Evolutionary conservation across 2,888 invertebrate genomes (phyloP).

Genomic region (Hanleya hanleyi): DNA sequence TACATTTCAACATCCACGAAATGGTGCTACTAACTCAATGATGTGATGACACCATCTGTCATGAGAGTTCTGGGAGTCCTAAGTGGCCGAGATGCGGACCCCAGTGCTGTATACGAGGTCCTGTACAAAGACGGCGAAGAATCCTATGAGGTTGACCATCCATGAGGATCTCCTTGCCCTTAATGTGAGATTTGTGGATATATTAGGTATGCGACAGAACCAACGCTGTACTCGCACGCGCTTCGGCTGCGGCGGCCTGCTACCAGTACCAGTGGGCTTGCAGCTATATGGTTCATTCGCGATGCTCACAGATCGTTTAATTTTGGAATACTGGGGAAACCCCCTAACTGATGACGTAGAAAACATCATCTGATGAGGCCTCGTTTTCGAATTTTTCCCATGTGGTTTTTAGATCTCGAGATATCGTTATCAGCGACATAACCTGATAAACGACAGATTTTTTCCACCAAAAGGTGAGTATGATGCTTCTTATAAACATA

Average conservation of each 20-base stretch:
- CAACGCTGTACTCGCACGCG: not conserved
- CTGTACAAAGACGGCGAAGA: too few species aligned
- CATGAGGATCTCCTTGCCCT: too few species aligned
- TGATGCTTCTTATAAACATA: not conserved
- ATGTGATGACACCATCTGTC: too few species aligned
- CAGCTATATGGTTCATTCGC: not conserved
- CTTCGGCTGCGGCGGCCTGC: conserved; percentile 5
- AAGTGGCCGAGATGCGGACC: too few species aligned
- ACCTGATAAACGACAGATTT: not conserved
- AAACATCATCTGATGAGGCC: not conserved
- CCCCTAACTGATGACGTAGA: conserved; percentile 1
- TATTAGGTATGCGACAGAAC: conserved; percentile 2
- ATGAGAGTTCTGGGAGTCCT: too few species aligned
- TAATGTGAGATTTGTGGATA: too few species aligned
- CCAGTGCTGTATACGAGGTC: too few species aligned
- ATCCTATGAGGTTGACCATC: too few species aligned
- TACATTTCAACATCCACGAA: too few species aligned
- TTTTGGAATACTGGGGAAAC: not conserved
- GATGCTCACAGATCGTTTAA: not conserved
- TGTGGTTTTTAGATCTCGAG: not conserved
- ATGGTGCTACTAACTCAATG: too few species aligned
- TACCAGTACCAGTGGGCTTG: not conserved
- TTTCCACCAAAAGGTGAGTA: not conserved
- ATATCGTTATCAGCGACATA: not conserved
- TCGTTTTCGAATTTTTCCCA: not conserved